These are phyloP conservation scores for Megatriorchis doriae DNA, from an alignment of 2,113 vertebrate species.

Conservation along the genomic window DNA sequence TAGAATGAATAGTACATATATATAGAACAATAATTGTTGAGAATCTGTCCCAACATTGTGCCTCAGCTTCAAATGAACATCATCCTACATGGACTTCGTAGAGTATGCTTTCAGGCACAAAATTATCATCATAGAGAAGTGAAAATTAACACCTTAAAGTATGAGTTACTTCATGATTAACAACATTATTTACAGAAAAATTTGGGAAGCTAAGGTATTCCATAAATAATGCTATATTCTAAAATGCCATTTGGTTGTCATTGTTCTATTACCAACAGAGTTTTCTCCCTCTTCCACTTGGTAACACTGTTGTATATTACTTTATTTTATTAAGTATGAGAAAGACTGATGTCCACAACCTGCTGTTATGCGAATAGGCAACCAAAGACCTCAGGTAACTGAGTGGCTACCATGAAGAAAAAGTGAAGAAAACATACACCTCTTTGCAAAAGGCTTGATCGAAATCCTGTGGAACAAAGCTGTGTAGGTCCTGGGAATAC, in stretches of 20 bases:
- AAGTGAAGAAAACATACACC: not conserved
- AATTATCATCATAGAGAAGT: not conserved
- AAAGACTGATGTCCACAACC: not conserved
- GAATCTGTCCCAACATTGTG: not conserved
- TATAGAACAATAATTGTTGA: slow-evolving; percentile 30
- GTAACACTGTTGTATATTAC: not conserved
- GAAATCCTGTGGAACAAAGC: not conserved
- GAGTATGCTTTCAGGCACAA: not conserved
- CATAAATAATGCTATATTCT: not conserved
- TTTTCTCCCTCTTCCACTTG: not conserved
- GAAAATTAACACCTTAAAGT: not conserved
- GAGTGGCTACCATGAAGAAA: not conserved
- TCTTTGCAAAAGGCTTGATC: not conserved
- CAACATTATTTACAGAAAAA: not conserved
- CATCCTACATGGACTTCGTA: not conserved
- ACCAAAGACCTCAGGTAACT: not conserved
- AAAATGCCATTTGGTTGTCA: not conserved
- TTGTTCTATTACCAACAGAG: not conserved
- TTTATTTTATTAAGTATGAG: not conserved
- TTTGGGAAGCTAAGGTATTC: not conserved
- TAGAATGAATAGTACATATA: not conserved
- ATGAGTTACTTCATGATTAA: not conserved
- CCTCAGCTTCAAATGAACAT: not conserved
- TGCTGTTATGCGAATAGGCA: not conserved
- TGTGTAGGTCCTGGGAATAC: not conserved